Conservation (phyloP, 2,888 invertebrate genomes). For the Baronia brevicornis region DNA sequence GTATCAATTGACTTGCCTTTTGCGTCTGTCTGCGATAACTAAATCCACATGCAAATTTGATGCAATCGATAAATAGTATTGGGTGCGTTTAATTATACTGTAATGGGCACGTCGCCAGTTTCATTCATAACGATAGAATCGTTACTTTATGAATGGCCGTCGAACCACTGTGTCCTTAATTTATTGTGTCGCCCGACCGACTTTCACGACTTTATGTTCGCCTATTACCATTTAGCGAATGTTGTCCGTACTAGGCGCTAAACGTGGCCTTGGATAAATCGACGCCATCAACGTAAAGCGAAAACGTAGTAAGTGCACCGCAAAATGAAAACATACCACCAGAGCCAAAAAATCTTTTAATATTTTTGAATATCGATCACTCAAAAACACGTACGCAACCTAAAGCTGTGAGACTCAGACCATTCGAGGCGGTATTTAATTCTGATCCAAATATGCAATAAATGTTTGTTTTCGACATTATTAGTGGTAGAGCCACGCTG, state of each 20-base stretch:
- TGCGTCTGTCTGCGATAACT: too few relatives aligned
- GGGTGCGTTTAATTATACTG: slow-evolving; percentile 59
- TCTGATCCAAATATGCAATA: too few relatives aligned
- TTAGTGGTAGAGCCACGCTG: too few relatives aligned
- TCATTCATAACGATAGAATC: slow-evolving; percentile 70
- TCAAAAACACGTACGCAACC: slow-evolving; percentile 16
- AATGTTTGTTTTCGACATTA: too few relatives aligned
- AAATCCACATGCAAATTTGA: slow-evolving; percentile 61
- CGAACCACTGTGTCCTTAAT: slow-evolving; percentile 52
- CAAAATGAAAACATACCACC: too few relatives aligned
- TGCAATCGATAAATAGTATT: slow-evolving; percentile 42
- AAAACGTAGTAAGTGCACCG: too few relatives aligned
- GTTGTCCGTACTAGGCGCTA: slow-evolving; percentile 45
- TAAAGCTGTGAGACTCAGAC: slow-evolving; percentile 16
- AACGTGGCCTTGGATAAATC: slow-evolving; percentile 51
- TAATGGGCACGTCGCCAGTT: slow-evolving; percentile 43
- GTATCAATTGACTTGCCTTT: too few relatives aligned
- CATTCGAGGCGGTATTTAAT: too few relatives aligned
- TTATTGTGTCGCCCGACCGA: slow-evolving; percentile 46
- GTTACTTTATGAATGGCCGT: slow-evolving; percentile 65
- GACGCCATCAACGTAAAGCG: slow-evolving; percentile 46
- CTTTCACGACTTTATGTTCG: slow-evolving; percentile 56
- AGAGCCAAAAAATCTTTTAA: too few relatives aligned
- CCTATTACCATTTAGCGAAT: slow-evolving; percentile 62
- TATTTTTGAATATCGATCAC: too few relatives aligned